Conservation (phyloP, 2,113 vertebrate species). For the Odontophorus gujanensis region DNA sequence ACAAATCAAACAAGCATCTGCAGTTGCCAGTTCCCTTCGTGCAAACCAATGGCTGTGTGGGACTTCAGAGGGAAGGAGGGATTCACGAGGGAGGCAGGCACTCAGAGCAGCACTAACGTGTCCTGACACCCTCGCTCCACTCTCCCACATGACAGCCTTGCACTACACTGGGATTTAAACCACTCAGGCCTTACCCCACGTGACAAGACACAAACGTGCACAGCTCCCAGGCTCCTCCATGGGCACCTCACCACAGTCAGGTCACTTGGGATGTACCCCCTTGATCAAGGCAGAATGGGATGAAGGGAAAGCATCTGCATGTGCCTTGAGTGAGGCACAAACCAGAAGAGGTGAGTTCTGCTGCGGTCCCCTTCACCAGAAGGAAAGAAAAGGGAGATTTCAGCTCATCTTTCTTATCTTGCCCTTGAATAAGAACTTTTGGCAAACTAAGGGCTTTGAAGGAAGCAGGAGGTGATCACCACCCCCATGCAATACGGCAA, state of each 20-base stretch:
- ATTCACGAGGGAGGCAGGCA: background rate
- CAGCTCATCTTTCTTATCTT: background rate
- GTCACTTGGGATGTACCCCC: background rate
- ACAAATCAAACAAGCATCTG: background rate
- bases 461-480: background rate
- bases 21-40: background rate
- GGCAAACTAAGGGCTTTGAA: fast-evolving
- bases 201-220: fast-evolving
- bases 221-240: background rate
- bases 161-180: background rate
- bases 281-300: fast-evolving
- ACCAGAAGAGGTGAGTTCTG: background rate
- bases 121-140: conserved; percentile 16
- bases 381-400: background rate
- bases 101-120: background rate
- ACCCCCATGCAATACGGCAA: background rate
- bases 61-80: background rate
- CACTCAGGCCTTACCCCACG: background rate
- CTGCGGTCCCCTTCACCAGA: background rate
- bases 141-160: background rate
- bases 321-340: background rate
- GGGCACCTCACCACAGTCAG: background rate
- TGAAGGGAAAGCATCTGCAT: fast-evolving
- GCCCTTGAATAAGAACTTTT: background rate
- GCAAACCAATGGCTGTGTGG: background rate